phyloP scores from a whole-genome alignment of 2,888 invertebrate species.

The Coenonympha glycerion region DNA sequence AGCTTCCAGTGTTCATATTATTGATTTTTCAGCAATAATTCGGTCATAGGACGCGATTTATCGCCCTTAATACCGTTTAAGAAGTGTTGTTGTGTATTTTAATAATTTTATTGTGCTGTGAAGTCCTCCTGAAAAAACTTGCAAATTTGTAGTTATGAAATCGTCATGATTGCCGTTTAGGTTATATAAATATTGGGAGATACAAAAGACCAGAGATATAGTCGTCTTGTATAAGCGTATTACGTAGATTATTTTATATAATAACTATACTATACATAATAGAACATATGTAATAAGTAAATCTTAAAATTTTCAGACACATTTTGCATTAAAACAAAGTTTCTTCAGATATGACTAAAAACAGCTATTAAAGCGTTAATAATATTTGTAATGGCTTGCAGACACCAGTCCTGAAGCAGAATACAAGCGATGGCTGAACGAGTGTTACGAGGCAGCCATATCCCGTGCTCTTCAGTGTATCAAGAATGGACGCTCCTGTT shows the following conservation, averaged over 20 bases:
- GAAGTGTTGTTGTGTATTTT: neutral
- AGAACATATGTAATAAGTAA: too few species aligned
- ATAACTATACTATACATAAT: too few species aligned
- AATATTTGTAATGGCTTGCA: conserved; percentile 24
- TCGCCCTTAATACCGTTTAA: neutral
- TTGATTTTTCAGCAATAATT: conserved; percentile 43
- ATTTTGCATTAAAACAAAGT: neutral
- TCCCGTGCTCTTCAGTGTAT: conserved; percentile 76
- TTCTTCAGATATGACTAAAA: neutral
- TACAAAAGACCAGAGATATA: neutral
- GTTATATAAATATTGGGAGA: conserved; percentile 3
- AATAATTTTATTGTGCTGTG: neutral
- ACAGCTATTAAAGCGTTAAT: neutral
- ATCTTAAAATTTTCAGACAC: too few species aligned
- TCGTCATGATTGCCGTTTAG: neutral
- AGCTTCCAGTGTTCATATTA: conserved; percentile 36
- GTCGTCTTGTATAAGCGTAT: conserved; percentile 6
- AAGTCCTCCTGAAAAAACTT: neutral
- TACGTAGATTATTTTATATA: conserved; percentile 7
- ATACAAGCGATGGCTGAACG: conserved; percentile 81
- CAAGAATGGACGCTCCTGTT: conserved; percentile 62
- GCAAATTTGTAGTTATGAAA: neutral
- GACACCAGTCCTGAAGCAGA: conserved; percentile 75
- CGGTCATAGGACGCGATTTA: conserved; percentile 2
- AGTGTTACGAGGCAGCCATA: conserved; percentile 81